Evolutionary conservation across 2,888 invertebrate genomes (phyloP), one percentile per base, ranked within the genome.

Genomic region (Thymelicus acteon): DNA sequence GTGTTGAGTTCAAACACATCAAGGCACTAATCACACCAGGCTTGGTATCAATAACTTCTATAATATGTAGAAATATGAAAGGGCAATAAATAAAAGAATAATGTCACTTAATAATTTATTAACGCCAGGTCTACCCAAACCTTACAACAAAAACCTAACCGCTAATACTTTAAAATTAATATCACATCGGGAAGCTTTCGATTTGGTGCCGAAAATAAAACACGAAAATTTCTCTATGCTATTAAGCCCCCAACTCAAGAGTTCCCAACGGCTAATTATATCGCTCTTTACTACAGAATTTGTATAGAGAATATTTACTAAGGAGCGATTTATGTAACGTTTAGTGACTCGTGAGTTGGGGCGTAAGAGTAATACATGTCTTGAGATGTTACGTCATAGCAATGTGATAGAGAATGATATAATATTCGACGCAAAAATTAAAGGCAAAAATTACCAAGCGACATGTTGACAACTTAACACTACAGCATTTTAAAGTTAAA

Each of bases 1-100:
- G n/a, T n/a, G n/a, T n/a, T n/a, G n/a, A n/a, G n/a, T n/a, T n/a
- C n/a, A n/a, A n/a, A n/a, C n/a, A n/a, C n/a, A n/a, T n/a, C n/a
- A n/a, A n/a, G n/a, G n/a, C n/a, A n/a, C n/a, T n/a, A n/a, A 87
- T 85, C 86, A 87, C 86, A 85, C 75, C 74, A 24, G 39, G 44
- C 77, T 76, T 76, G 60, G 60, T 70, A 60, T 73, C 75, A 60
- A 75, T 75, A 61, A 75, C 40, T 64, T 65, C 71, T 61, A 65
- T 54, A 44, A 61, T 19, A 61, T n/a, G n/a, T n/a, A n/a, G n/a
- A n/a, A 31, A 5, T 31, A 31, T 31, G 31, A 57, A 40, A 10
- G 54, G 24, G 48, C 49, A 48, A 47, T 39, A 73, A 72, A 71
- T 60, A 49, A 71, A 67, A 71, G 15, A 49, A 19, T 7, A 24